phyloP scores from a whole-genome alignment of 1,140 invertebrate genomes.

The Metaphire vulgaris region DNA sequence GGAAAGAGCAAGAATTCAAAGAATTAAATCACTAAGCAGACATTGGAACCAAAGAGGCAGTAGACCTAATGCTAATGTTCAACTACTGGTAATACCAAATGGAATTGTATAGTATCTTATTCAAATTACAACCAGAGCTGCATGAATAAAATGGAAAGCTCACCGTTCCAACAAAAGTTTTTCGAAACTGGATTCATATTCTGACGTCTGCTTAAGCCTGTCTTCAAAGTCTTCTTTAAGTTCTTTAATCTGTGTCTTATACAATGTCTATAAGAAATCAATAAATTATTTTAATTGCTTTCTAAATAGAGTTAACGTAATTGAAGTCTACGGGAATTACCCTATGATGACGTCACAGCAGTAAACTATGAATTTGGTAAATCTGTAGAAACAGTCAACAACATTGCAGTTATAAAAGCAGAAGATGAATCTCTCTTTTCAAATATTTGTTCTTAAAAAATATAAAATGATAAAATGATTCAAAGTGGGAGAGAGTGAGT shows the following conservation, averaged over 20 bases:
- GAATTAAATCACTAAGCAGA: background rate
- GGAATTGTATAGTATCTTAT: too few relatives aligned
- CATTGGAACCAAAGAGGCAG: background rate
- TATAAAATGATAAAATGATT: too few relatives aligned
- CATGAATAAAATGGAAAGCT: too few relatives aligned
- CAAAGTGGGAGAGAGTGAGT: too few relatives aligned
- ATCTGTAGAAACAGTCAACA: background rate
- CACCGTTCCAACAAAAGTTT: slow-evolving; percentile 39
- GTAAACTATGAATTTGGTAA: too few relatives aligned
- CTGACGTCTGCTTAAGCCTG: slow-evolving; percentile 63
- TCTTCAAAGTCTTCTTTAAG: slow-evolving; percentile 79
- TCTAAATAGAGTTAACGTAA: background rate
- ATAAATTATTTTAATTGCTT: too few relatives aligned
- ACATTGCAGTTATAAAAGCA: background rate
- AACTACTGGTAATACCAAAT: too few relatives aligned
- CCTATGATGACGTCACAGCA: too few relatives aligned
- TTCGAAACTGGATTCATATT: slow-evolving; percentile 63
- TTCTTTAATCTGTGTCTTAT: slow-evolving; percentile 86
- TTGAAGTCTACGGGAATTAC: background rate
- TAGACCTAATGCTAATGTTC: background rate
- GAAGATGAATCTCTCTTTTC: background rate
- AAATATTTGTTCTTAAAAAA: background rate
- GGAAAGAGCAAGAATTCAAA: background rate
- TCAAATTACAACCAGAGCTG: too few relatives aligned
- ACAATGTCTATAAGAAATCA: slow-evolving; percentile 70